Evolutionary conservation across 1,140 invertebrate species (phyloP).

Genomic region (Heterodera schachtii): DNA sequence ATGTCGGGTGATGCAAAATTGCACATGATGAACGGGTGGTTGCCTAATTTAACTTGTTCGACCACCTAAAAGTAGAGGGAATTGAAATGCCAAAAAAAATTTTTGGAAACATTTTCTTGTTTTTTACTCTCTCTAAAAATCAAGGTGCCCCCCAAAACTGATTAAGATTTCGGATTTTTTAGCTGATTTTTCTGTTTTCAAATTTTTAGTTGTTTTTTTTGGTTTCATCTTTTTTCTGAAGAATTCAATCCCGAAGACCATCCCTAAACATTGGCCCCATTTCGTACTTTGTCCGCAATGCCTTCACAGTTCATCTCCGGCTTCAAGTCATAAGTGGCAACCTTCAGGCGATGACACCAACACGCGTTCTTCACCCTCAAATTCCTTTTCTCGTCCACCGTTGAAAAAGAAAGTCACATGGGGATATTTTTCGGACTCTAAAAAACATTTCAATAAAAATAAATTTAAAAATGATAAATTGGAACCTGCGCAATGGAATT

Average conservation of each 20-base stretch:
- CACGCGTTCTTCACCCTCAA: constrained; percentile 67
- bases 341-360: constrained; percentile 70
- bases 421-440: constrained; percentile 70
- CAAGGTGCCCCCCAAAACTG: too few species aligned
- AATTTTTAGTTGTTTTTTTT: too few species aligned
- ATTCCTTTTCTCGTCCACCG: constrained; percentile 67
- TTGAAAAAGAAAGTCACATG: constrained; percentile 71
- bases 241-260: too few species aligned
- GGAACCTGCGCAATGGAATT: constrained; percentile 68
- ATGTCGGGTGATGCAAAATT: constrained; percentile 70
- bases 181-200: too few species aligned
- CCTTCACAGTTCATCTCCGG: constrained; percentile 68
- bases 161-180: too few species aligned
- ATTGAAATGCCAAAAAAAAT: not conserved
- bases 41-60: constrained; percentile 65
- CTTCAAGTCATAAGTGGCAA: constrained; percentile 69
- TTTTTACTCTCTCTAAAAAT: too few species aligned
- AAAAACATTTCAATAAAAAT: too few species aligned
- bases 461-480: too few species aligned
- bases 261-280: too few species aligned
- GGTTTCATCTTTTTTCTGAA: too few species aligned
- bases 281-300: constrained; percentile 66
- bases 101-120: not conserved
- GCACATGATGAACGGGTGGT: constrained; percentile 69
- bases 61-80: constrained; percentile 60